A percentile compares a stretch with the other conserved stretches of the same genome.
These are phyloP conservation scores for Mycalesis mineus DNA, from an alignment of 2,888 invertebrate genomes.

Conservation along the genomic window DNA sequence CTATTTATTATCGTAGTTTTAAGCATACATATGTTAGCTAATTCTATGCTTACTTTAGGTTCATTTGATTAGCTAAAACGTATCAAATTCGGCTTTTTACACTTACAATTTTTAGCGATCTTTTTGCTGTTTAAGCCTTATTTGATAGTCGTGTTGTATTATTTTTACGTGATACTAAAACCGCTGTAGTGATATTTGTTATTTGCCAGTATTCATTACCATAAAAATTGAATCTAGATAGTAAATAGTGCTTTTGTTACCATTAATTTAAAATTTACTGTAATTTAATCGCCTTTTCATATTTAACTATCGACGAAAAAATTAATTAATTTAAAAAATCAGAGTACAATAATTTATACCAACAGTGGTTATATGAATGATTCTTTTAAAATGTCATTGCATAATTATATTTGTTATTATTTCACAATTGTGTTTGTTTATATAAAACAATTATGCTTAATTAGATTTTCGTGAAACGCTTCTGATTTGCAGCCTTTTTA, in stretches of 20 bases:
- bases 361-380: too few species aligned
- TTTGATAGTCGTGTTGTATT: too few species aligned
- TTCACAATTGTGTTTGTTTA: too few species aligned
- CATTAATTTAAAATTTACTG: neutral
- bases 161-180: neutral
- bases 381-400: too few species aligned
- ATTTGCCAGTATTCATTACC: constrained; percentile 2
- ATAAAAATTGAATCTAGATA: neutral
- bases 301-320: too few species aligned
- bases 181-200: neutral
- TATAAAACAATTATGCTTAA: too few species aligned
- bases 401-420: too few species aligned
- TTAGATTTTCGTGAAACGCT: neutral
- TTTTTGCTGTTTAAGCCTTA: too few species aligned
- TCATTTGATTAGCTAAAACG: neutral
- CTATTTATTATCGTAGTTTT: neutral
- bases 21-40: neutral
- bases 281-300: neutral
- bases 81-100: neutral
- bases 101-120: too few species aligned
- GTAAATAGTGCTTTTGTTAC: neutral
- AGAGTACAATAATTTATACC: too few species aligned
- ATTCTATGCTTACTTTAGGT: neutral
- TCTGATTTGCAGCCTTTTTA: neutral
- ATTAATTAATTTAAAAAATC: too few species aligned